Percentiles rank a stretch among this genome's conserved stretches.
These are phyloP conservation scores for Nymphicus hollandicus DNA, from an alignment of 2,113 vertebrate species.

Conservation along the genomic window DNA sequence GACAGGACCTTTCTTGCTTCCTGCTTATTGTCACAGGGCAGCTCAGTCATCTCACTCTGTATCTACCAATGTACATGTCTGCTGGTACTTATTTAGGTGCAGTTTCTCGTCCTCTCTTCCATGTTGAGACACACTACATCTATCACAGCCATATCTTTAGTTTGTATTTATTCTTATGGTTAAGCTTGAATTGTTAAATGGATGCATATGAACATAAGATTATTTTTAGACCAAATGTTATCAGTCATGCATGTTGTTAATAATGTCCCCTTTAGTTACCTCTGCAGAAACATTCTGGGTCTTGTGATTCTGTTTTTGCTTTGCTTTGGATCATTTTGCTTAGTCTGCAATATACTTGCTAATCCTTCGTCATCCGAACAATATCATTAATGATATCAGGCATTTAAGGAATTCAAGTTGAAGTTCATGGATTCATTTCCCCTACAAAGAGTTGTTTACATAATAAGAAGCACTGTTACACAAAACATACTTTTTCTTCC, in stretches of 20 bases:
- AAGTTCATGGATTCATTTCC: neutral
- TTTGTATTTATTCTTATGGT: neutral
- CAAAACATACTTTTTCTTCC: neutral
- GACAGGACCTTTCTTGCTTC: neutral
- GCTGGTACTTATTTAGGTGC: neutral
- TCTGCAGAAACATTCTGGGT: neutral
- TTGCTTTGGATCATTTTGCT: neutral
- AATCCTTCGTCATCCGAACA: neutral
- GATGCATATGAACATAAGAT: neutral
- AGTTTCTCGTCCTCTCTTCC: neutral
- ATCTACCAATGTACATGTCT: neutral
- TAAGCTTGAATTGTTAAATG: neutral
- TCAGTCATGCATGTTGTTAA: neutral
- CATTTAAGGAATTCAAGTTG: neutral
- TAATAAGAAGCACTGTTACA: neutral
- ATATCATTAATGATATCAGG: neutral
- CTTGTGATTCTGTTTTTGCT: neutral
- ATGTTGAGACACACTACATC: neutral
- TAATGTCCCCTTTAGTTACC: neutral
- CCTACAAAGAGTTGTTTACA: neutral
- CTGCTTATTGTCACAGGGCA: neutral
- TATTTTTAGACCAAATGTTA: neutral
- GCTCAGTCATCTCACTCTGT: neutral
- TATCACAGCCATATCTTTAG: neutral
- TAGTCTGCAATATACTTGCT: neutral